Evolutionary conservation across 2,797 vertebrate species (phyloP), one percentile per base, ranked within the genome.

Genomic region (Fundulus diaphanus): DNA sequence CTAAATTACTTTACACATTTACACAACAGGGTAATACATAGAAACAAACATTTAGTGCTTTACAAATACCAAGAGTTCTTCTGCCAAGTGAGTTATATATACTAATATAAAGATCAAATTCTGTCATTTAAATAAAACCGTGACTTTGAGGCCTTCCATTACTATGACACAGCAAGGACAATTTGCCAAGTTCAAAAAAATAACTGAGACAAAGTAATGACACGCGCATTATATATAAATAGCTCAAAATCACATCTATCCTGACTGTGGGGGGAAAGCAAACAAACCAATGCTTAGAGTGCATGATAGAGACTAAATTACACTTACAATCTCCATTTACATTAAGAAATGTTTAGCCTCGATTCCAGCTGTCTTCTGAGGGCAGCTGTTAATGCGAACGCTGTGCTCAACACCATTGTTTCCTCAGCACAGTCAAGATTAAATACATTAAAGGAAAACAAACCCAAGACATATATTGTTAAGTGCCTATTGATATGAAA

Each of bases 181-280:
- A 90, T 90, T 85, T 91, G 85, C 89, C 80, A 87, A 89, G 68
- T 67, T 84, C n/a, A 85, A 81, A 85, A 81, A 79, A 79, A 72
- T 79, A 80, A 79, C 78, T 78, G 83, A 79, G 85, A 56, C 67
- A 68, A 77, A 78, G 80, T 88, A 87, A 91, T 90, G 85, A 84
- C 74, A 88, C 81, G 83, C 78, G 83, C 77, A 88, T 91, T 90
- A 90, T 87, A 90, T 89, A 90, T 89, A 90, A 90, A 85, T 90
- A 29, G 81, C 74, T 72, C 79, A 71, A 87, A 87, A 82, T 87
- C 74, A 69, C 75, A 77, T 79, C 77, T 74, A 74, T 76, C 70
- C 29, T 82, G 79, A 83, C 77, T 86, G 83, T 81, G 72, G 57
- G 70, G n/a, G 68, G 75, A 73, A 90, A 84, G 78, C 77, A 87